A percentile compares a stretch with the other conserved stretches of the same genome.
Conservation (phyloP, 1,140 invertebrate genomes). For the Drosophila nikananu region DNA sequence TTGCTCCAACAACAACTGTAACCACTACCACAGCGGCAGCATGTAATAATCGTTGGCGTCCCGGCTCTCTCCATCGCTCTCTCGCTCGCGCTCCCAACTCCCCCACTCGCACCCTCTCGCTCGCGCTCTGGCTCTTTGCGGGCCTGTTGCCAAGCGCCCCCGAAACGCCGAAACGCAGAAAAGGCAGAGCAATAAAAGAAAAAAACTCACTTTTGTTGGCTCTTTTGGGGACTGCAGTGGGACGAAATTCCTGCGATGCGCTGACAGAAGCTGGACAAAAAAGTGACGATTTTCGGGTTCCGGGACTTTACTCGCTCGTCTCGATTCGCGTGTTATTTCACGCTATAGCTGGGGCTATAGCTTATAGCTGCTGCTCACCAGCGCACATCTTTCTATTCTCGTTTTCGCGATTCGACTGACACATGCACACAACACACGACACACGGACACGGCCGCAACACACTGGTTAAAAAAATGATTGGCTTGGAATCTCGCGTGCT, state of each 20-base stretch:
- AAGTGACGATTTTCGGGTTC: slow-evolving; percentile 4
- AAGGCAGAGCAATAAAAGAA: slow-evolving; percentile 22
- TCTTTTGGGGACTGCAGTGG: slow-evolving; percentile 35
- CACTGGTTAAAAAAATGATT: slow-evolving; percentile 58
- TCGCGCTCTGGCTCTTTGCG: slow-evolving; percentile 42
- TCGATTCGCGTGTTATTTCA: slow-evolving; percentile 54
- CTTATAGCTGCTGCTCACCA: slow-evolving; percentile 30
- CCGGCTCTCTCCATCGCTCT: slow-evolving; percentile 32
- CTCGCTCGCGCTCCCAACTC: slow-evolving; percentile 9
- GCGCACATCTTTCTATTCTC: slow-evolving; percentile 75
- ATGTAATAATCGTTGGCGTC: slow-evolving; percentile 56
- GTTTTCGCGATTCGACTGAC: slow-evolving; percentile 70
- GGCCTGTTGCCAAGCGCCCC: slow-evolving; percentile 76
- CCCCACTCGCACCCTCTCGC: slow-evolving; percentile 17
- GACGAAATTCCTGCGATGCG: slow-evolving; percentile 20
- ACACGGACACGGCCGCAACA: slow-evolving; percentile 47
- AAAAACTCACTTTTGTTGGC: slow-evolving; percentile 69
- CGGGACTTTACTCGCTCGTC: slow-evolving; percentile 31
- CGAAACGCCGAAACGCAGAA: slow-evolving; percentile 40
- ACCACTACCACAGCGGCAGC: slow-evolving; percentile 18
- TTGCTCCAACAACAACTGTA: slow-evolving; percentile 14
- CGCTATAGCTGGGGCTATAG: slow-evolving; percentile 59
- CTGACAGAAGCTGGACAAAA: slow-evolving; percentile 6
- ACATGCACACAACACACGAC: slow-evolving; percentile 43
- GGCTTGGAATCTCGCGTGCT: slow-evolving; percentile 35